Evolutionary conservation across 2,797 vertebrate genomes (phyloP).

Genomic region (Podargus strigoides): DNA sequence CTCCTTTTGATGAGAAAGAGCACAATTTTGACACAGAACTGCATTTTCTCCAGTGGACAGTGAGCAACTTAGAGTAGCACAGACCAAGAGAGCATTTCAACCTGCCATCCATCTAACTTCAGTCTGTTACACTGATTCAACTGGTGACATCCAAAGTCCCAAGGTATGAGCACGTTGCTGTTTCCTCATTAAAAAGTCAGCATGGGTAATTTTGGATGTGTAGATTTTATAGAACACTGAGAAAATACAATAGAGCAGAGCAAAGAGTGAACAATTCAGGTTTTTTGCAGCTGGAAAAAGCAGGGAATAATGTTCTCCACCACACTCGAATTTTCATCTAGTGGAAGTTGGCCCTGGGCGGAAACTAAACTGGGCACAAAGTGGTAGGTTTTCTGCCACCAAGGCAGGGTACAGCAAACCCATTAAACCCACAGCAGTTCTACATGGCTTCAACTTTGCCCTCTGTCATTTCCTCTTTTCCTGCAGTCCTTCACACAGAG

Average conservation of each 20-base stretch:
- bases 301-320: not conserved
- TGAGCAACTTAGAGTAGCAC: not conserved
- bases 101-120: not conserved
- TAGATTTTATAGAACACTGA: not conserved
- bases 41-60: not conserved
- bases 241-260: not conserved
- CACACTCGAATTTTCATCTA: not conserved
- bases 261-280: not conserved
- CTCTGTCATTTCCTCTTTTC: not conserved
- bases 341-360: not conserved
- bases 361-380: not conserved
- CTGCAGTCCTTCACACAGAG: not conserved
- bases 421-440: not conserved
- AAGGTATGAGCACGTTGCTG: not conserved
- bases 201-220: not conserved
- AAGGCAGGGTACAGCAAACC: not conserved
- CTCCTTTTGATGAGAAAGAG: not conserved
- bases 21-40: not conserved
- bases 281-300: not conserved
- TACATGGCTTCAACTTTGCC: not conserved
- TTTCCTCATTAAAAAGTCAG: not conserved
- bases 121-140: not conserved
- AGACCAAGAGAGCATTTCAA: not conserved
- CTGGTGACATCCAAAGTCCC: not conserved
- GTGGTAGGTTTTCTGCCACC: not conserved